Evolutionary conservation across 2,113 vertebrate genomes (phyloP).

Genomic region (Nipponia nippon): DNA sequence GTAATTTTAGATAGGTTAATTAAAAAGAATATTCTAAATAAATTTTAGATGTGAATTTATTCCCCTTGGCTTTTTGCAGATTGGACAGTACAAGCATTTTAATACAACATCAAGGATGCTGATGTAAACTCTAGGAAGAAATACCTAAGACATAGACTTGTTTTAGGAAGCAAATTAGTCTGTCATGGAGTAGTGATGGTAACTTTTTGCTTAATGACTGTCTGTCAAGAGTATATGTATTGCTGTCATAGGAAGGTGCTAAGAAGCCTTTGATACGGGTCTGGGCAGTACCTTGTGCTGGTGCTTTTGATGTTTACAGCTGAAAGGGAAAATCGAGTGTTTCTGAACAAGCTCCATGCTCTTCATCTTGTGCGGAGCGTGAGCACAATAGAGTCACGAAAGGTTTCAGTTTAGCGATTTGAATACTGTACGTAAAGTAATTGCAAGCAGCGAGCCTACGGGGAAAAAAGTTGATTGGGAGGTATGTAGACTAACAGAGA

Average conservation of each 20-base stretch:
- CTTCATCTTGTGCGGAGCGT: not conserved
- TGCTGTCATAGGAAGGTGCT: not conserved
- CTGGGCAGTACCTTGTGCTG: not conserved
- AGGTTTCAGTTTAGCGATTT: not conserved
- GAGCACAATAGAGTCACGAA: slow-evolving; percentile 31
- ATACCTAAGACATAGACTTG: not conserved
- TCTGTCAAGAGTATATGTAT: not conserved
- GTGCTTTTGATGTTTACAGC: not conserved
- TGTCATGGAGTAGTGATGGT: not conserved
- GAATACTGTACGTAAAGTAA: not conserved
- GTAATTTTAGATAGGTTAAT: not conserved
- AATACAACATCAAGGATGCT: not conserved
- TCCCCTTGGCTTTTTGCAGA: not conserved
- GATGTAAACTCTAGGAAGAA: not conserved
- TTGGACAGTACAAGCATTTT: not conserved
- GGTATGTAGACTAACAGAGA: not conserved
- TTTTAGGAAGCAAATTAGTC: not conserved
- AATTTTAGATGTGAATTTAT: not conserved
- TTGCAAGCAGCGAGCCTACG: not conserved
- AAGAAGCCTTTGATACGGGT: not conserved
- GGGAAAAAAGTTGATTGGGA: not conserved
- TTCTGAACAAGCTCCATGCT: not conserved
- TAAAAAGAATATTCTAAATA: not conserved
- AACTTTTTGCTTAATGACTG: not conserved
- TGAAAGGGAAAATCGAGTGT: not conserved